phyloP scores from a whole-genome alignment of 2,797 vertebrate genomes.

The Melanotaenia nigrans region DNA sequence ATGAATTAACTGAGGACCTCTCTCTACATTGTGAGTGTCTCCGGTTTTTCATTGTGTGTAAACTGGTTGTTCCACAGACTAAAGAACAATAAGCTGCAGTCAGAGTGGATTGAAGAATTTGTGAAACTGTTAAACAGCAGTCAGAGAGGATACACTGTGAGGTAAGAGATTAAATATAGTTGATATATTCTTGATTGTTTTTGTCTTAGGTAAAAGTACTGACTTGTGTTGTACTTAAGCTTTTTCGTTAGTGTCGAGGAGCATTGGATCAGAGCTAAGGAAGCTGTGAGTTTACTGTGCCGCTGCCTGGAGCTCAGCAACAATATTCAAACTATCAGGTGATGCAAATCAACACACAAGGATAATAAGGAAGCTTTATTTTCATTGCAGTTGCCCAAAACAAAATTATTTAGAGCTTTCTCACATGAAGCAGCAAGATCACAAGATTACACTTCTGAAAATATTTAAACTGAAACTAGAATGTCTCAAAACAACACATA shows the following conservation, averaged over 20 bases:
- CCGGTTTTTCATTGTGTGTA: background rate
- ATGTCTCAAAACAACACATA: background rate
- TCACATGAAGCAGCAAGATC: too few relatives aligned
- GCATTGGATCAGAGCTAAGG: conserved; percentile 51
- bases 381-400: too few relatives aligned
- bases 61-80: conserved; percentile 46
- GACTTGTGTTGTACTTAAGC: background rate
- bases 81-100: conserved; percentile 49
- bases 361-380: too few relatives aligned
- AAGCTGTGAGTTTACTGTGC: conserved; percentile 49
- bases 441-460: background rate
- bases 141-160: conserved; percentile 33
- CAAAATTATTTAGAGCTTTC: too few relatives aligned
- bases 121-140: conserved; percentile 29
- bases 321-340: conserved; percentile 59
- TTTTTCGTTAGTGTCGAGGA: conserved; percentile 59
- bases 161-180: conserved; percentile 27
- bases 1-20: background rate
- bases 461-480: background rate
- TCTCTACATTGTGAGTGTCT: background rate
- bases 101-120: conserved; percentile 52
- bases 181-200: background rate
- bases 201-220: background rate
- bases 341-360: conserved; percentile 3
- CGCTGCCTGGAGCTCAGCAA: conserved; percentile 52